Percentiles rank a stretch among this genome's conserved stretches.
Evolutionary conservation across 2,113 vertebrate genomes (phyloP).

Genomic region (Corythaeola cristata): DNA sequence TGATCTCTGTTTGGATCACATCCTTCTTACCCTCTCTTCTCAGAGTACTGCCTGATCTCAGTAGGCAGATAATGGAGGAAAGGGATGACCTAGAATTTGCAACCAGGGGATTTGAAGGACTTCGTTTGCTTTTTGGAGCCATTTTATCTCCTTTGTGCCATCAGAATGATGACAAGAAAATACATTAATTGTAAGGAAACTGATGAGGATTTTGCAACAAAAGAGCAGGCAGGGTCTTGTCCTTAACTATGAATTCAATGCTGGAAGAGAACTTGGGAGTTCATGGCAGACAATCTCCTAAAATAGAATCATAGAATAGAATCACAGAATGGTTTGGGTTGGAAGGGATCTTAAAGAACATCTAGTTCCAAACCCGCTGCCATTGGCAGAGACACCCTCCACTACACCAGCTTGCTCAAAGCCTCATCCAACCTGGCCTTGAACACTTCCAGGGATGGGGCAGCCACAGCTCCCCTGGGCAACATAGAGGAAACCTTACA

Average conservation of each 20-base stretch:
- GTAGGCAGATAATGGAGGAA: neutral
- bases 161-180: neutral
- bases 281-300: fast-evolving
- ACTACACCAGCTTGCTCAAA: too few relatives aligned
- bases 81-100: neutral
- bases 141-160: neutral
- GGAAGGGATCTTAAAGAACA: too few relatives aligned
- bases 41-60: neutral
- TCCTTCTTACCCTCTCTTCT: neutral
- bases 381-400: too few relatives aligned
- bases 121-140: neutral
- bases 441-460: too few relatives aligned
- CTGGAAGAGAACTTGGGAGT: neutral
- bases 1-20: neutral
- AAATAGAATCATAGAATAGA: neutral
- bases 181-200: neutral
- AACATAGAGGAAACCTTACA: too few relatives aligned
- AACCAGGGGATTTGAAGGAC: fast-evolving
- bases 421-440: too few relatives aligned
- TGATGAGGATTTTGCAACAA: neutral
- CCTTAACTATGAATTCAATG: neutral
- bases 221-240: neutral
- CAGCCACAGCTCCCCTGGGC: too few relatives aligned
- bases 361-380: too few relatives aligned
- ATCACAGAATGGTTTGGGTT: too few relatives aligned